Percentiles rank a stretch among this genome's conserved stretches.
Evolutionary conservation across 2,797 vertebrate genomes (phyloP).

Genomic region (Psittacula derbiana): DNA sequence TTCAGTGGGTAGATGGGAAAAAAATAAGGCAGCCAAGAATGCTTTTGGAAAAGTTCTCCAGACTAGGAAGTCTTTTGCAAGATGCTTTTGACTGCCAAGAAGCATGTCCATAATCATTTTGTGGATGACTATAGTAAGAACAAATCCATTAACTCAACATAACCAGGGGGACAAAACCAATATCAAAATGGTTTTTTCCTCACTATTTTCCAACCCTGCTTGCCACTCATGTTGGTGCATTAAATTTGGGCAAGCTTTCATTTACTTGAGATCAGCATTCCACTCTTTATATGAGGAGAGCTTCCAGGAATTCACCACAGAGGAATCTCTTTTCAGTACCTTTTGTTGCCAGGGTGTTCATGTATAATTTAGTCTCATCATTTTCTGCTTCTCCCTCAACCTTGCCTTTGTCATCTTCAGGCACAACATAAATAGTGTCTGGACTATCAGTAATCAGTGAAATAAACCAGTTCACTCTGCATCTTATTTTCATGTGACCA

Average conservation of each 20-base stretch:
- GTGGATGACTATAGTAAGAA: neutral
- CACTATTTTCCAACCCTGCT: neutral
- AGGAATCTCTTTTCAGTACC: neutral
- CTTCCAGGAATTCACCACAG: neutral
- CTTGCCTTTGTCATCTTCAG: neutral
- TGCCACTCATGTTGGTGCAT: neutral
- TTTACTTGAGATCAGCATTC: neutral
- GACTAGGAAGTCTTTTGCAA: slow-evolving; percentile 33
- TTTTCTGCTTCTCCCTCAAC: neutral
- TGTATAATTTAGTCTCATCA: neutral
- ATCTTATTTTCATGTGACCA: neutral
- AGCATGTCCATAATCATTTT: neutral
- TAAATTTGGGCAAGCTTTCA: neutral
- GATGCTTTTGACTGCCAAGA: slow-evolving; percentile 24
- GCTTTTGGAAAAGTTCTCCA: neutral
- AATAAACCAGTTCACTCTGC: neutral
- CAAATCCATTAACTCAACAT: neutral
- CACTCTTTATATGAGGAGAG: neutral
- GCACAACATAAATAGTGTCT: neutral
- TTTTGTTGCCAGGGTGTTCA: neutral
- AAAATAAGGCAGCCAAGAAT: neutral
- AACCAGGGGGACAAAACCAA: neutral
- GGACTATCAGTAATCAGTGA: neutral
- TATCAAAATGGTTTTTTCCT: neutral
- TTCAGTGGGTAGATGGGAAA: neutral